Percentiles rank a stretch among this genome's conserved stretches.
Conservation (phyloP, 2,113 vertebrate genomes). For the Hemibagrus wyckioides region DNA sequence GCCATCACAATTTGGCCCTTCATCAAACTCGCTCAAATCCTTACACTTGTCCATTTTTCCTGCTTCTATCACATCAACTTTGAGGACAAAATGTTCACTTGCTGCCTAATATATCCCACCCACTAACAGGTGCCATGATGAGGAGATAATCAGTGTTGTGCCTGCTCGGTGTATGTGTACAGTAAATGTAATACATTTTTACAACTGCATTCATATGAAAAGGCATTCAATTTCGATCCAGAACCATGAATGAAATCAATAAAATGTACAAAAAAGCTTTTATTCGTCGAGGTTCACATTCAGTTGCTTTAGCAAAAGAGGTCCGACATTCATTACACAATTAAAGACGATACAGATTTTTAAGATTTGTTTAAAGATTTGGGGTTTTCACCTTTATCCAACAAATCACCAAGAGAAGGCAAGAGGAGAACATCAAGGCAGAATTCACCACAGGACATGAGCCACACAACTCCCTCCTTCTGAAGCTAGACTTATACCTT, state of each 20-base stretch:
- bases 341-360: slow-evolving; percentile 40
- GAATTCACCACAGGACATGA: slow-evolving; percentile 23
- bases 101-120: too few relatives aligned
- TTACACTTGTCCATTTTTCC: too few relatives aligned
- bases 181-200: neutral
- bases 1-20: too few relatives aligned
- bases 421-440: slow-evolving; percentile 16
- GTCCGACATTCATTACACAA: slow-evolving; percentile 42
- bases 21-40: too few relatives aligned
- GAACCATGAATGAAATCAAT: slow-evolving; percentile 12
- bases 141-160: too few relatives aligned
- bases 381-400: slow-evolving; percentile 10
- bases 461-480: slow-evolving; percentile 11
- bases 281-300: slow-evolving; percentile 50
- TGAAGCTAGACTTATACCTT: slow-evolving; percentile 34
- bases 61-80: too few relatives aligned
- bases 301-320: slow-evolving; percentile 46
- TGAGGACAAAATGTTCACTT: too few relatives aligned
- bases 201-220: neutral
- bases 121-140: too few relatives aligned
- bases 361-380: neutral
- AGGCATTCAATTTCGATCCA: neutral
- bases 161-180: neutral
- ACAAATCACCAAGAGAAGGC: neutral
- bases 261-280: slow-evolving; percentile 44